These are phyloP conservation scores for Mizuhopecten yessoensis DNA, from an alignment of 1,140 invertebrate genomes.

Conservation along the genomic window DNA sequence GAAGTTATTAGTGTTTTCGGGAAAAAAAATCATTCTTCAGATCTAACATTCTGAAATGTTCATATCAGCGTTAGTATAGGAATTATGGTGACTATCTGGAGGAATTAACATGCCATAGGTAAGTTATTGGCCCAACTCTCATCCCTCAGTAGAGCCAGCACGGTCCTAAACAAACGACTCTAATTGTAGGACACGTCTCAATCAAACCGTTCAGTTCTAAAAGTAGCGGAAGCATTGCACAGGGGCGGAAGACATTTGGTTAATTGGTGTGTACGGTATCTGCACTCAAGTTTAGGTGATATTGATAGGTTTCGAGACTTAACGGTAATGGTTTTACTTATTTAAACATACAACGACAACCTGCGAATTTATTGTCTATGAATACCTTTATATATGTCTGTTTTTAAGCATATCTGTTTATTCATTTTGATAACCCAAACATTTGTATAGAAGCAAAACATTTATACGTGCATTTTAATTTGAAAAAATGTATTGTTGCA, in stretches of 20 bases:
- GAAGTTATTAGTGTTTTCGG: too few relatives aligned
- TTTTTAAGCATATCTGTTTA: too few relatives aligned
- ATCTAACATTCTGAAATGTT: too few relatives aligned
- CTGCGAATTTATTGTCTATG: too few relatives aligned
- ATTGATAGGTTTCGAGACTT: background rate
- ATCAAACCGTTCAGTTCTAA: background rate
- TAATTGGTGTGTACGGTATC: background rate
- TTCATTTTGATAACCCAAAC: too few relatives aligned
- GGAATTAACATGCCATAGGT: background rate
- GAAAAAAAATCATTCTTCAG: too few relatives aligned
- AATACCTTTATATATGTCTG: too few relatives aligned
- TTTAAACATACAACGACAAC: too few relatives aligned
- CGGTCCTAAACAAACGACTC: background rate
- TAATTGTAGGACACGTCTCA: background rate
- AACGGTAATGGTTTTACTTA: background rate
- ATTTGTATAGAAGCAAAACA: too few relatives aligned
- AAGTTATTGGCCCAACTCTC: background rate
- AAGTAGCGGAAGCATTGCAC: background rate
- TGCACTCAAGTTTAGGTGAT: background rate
- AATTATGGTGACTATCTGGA: background rate
- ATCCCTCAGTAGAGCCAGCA: background rate
- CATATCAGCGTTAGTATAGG: too few relatives aligned
- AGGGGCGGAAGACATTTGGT: background rate
- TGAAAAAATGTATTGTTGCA: too few relatives aligned
- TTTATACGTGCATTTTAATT: too few relatives aligned